These are phyloP conservation scores for Alethe castanea DNA, from an alignment of 2,113 vertebrate species.

Conservation along the genomic window DNA sequence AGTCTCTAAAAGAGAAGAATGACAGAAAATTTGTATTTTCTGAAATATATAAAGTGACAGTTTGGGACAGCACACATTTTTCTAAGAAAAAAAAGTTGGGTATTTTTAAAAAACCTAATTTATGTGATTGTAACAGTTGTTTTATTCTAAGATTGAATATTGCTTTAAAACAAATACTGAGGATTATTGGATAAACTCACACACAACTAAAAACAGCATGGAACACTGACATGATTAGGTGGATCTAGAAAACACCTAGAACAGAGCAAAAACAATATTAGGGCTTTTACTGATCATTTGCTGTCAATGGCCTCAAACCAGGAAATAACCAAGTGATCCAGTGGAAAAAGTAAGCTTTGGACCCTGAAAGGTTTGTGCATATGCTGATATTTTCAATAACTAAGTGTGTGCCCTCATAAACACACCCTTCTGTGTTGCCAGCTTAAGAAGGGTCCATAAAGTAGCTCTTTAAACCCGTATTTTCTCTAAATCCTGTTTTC, in stretches of 20 bases:
- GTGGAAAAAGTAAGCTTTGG: background rate
- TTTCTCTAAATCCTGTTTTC: background rate
- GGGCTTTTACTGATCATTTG: background rate
- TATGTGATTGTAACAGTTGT: background rate
- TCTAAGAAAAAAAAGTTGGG: background rate
- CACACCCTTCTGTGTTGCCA: background rate
- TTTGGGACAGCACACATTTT: background rate
- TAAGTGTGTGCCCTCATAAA: accelerated
- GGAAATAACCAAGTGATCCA: background rate
- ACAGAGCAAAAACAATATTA: background rate
- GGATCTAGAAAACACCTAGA: background rate
- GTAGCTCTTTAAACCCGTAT: background rate
- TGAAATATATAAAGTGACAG: background rate
- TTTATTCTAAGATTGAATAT: background rate
- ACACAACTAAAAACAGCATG: background rate
- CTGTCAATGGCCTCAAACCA: background rate
- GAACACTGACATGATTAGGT: background rate
- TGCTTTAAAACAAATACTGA: background rate
- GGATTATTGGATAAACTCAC: background rate
- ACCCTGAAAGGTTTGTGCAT: background rate
- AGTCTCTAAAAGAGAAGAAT: background rate
- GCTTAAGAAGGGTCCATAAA: background rate
- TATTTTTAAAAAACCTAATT: background rate
- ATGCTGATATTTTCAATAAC: background rate
- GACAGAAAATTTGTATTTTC: background rate